Evolutionary conservation across 2,797 vertebrate species (phyloP).

Genomic region (Gobionotothen gibberifrons): DNA sequence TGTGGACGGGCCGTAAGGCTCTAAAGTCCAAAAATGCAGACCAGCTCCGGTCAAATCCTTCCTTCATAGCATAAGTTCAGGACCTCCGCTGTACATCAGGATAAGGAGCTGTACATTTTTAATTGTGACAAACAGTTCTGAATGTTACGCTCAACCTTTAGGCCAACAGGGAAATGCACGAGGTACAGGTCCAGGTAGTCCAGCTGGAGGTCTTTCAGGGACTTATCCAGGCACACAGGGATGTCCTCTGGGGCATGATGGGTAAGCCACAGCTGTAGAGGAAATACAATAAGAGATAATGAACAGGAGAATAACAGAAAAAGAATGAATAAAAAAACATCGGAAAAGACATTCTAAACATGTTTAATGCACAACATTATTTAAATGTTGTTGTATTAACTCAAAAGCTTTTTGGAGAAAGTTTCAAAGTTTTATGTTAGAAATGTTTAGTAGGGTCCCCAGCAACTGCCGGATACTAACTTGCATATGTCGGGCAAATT

Average conservation of each 20-base stretch:
- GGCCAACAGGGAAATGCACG: slow-evolving; percentile 82
- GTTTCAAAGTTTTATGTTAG: too few species aligned
- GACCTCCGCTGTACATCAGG: neutral
- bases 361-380: too few species aligned
- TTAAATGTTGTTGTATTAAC: too few species aligned
- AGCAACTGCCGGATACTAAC: too few species aligned
- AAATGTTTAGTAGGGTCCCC: too few species aligned
- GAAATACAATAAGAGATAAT: neutral
- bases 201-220: slow-evolving; percentile 80
- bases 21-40: neutral
- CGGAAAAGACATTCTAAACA: too few species aligned
- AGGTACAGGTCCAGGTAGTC: slow-evolving; percentile 86
- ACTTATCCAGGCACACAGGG: slow-evolving; percentile 77
- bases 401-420: too few species aligned
- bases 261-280: slow-evolving; percentile 77
- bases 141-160: slow-evolving; percentile 70
- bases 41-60: neutral
- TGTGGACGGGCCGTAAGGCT: too few species aligned
- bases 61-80: neutral
- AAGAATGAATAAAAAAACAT: neutral
- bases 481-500: too few species aligned
- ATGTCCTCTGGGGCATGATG: slow-evolving; percentile 78
- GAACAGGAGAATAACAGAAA: neutral
- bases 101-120: neutral
- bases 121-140: neutral